These are phyloP conservation scores for Caenorhabditis brenneri DNA, from an alignment of 1,140 invertebrate species.

Conservation along the genomic window DNA sequence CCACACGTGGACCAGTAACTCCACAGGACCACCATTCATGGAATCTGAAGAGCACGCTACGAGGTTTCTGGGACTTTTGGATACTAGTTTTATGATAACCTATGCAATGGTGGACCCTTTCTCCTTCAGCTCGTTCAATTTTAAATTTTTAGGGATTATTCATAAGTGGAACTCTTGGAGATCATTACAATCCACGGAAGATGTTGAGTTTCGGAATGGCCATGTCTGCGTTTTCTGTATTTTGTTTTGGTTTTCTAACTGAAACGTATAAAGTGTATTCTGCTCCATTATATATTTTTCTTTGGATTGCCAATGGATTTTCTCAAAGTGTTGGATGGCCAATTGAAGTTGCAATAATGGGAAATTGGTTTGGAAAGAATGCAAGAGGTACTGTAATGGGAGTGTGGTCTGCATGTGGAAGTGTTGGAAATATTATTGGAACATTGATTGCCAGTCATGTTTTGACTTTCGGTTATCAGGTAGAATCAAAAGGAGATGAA, in stretches of 20 bases:
- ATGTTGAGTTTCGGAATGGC: constrained; percentile 44
- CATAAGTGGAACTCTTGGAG: constrained; percentile 48
- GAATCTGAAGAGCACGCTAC: background rate
- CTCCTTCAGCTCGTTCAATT: background rate
- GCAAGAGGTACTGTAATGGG: constrained; percentile 73
- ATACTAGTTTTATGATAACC: constrained; percentile 45
- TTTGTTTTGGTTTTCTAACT: constrained; percentile 46
- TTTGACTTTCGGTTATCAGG: constrained; percentile 73
- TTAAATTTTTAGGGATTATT: constrained; percentile 37
- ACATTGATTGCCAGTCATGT: constrained; percentile 72
- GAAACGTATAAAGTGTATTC: constrained; percentile 26
- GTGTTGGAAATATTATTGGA: constrained; percentile 75
- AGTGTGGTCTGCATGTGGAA: constrained; percentile 74
- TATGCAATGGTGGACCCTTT: constrained; percentile 44
- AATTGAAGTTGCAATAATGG: constrained; percentile 69
- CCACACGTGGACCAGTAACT: constrained; percentile 38
- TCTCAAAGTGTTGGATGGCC: constrained; percentile 54
- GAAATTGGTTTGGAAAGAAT: constrained; percentile 72
- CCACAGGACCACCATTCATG: constrained; percentile 16
- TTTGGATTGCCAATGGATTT: constrained; percentile 44
- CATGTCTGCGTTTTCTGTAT: constrained; percentile 44
- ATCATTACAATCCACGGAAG: constrained; percentile 42
- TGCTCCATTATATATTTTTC: constrained; percentile 25
- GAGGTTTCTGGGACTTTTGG: constrained; percentile 47
- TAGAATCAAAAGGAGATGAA: constrained; percentile 50